Evolutionary conservation across 1,140 invertebrate genomes (phyloP), one percentile per base, ranked within the genome.

Genomic region (Penaeus indicus): DNA sequence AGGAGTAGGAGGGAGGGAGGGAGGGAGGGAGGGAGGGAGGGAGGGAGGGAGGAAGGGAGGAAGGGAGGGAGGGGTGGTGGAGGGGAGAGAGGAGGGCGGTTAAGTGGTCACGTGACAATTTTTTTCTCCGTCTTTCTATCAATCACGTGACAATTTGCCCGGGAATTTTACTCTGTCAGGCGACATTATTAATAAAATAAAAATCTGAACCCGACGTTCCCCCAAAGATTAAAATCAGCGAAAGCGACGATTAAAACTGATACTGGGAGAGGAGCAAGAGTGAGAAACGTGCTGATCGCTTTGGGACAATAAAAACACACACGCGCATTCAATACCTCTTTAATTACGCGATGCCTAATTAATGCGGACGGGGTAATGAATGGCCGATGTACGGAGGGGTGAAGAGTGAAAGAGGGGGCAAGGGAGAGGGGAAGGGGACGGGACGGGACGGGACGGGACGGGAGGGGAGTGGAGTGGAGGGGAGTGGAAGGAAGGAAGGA

Each of bases 351-450:
- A 54, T 11, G 54, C 16, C 54, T 54, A 54, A 54, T 54, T 54
- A 54, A 54, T 54, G 54, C 54, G 7, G 54, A 11, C 54, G 10
- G 54, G 54, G 54, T 54, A 54, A 80, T 10, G 42, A 54, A 25
- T n/a, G 61, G 78, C 13, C 13, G 11, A 25, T n/a, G 32, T 18
- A 32, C 19, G 42, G 60, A 22, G 77, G n/a, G 77, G 21, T 11
- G 42, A 32, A 54, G 42, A 54, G 13, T 2, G 38, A 60, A 80
- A 32, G 78, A 54, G 42, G 21, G 61, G 75, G 60, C 27, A 60
- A 54, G 77, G 27, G 77, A 22, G 16, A 79, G 77, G 38, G 42
- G 77, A 79, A 60, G 77, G 18, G 77, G 42, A 79, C 13, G 38
- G 77, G 25, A 38, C 5, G 13, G 38, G 77, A 47, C 60, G 78